Evolutionary conservation across 2,113 vertebrate species (phyloP), one percentile per base, ranked within the genome.

Genomic region (Ellobius talpinus): DNA sequence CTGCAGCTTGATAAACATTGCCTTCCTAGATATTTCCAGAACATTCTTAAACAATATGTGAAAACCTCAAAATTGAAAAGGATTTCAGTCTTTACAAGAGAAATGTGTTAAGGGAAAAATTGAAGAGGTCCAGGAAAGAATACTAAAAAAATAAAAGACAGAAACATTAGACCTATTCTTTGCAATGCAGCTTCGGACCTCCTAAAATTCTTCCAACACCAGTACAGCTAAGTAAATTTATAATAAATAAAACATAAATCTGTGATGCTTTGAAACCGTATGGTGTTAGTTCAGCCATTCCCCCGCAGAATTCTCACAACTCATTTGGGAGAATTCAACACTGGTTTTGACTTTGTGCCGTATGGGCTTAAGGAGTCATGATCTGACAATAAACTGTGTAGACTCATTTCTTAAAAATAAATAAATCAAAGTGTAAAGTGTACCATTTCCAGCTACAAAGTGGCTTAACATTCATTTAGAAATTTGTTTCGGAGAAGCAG

Each of bases 81-180:
- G 58, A 92, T 82, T 91, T 91, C 52, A 79, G 84, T 96, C 45
- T 82, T 90, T 79, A 79, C 58, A 92, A 89, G 95, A n/a, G 52
- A 96, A 87, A 58, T 31, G 36, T 50, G 17, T 47, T 55, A 31
- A 65, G 78, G 65, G 36, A 33, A 81, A 96, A 87, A 74, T 29
- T 91, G 78, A 87, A 85, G 61, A 39, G 72, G 50, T 50, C 91
- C 0, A 0, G 1, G 24, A 66, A 68, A 91, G 31, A 52, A 52
- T 73, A 47, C 19, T 58, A 58, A 58, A 58, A 58, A 89, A 76
- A 55, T 14, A n/a, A 77, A 31, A 47, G 8, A 39, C 31, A 16
- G 31, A 29, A 45, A 24, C 23, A 79, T 87, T 86, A 95, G 78
- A 73, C 19, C 31, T 94, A 21, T 55, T 90, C 23, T 55, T 55